These are phyloP conservation scores for Anthrax anthrax DNA, from an alignment of 2,888 invertebrate genomes.

Conservation along the genomic window DNA sequence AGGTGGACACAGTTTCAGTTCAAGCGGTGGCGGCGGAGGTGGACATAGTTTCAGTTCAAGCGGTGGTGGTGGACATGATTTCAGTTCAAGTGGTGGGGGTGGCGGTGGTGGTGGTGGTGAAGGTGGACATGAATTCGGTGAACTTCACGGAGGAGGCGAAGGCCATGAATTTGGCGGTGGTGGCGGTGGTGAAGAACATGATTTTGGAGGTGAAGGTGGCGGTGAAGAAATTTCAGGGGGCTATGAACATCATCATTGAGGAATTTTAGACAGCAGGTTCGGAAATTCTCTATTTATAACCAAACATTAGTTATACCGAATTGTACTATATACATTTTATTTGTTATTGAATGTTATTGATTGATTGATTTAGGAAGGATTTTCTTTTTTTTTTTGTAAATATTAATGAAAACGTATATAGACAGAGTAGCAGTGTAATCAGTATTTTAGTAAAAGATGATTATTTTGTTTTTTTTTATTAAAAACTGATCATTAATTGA, in stretches of 20 bases:
- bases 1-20: constrained; percentile 6
- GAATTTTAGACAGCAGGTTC: not conserved
- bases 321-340: not conserved
- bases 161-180: constrained; percentile 11
- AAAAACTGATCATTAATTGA: too few species aligned
- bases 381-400: too few species aligned
- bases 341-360: not conserved
- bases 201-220: constrained; percentile 10
- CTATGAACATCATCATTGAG: constrained; percentile 28
- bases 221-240: constrained; percentile 18
- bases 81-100: constrained; percentile 1
- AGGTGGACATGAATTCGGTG: constrained; percentile 1
- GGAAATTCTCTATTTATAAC: not conserved
- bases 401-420: too few species aligned
- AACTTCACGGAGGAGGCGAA: constrained; percentile 14
- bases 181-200: constrained; percentile 10
- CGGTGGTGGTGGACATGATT: constrained; percentile 4
- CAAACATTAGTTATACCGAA: not conserved
- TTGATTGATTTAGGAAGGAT: too few species aligned
- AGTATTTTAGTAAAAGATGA: too few species aligned
- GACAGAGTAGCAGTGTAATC: too few species aligned
- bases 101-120: too few species aligned
- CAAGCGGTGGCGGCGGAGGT: constrained; percentile 5
- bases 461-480: too few species aligned
- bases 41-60: constrained; percentile 1